phyloP scores from a whole-genome alignment of 92 coral and sea anemone species.

The Parazoanthus darwini region DNA sequence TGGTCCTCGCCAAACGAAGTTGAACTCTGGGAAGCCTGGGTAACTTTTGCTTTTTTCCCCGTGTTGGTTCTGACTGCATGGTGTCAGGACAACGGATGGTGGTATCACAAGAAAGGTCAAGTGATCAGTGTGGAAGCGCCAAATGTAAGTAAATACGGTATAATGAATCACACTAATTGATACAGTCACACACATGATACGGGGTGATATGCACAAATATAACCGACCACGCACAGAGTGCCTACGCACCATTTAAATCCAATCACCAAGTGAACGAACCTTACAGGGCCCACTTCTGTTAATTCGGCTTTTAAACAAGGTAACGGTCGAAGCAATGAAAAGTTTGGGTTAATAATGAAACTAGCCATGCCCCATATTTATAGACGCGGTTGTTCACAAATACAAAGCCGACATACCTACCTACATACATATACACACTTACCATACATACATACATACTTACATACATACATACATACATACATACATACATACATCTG shows the following conservation, averaged over 20 bases:
- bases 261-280: background rate
- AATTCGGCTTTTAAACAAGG: background rate
- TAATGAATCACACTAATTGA: background rate
- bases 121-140: constrained; percentile 79
- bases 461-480: no score
- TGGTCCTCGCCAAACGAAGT: constrained; percentile 81
- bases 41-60: constrained; percentile 78
- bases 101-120: constrained; percentile 60
- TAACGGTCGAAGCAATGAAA: background rate
- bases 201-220: background rate
- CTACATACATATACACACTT: no score
- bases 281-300: no score
- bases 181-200: background rate
- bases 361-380: no score
- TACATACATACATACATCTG: background rate
- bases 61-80: constrained; percentile 75
- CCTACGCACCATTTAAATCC: background rate
- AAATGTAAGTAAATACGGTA: constrained; percentile 54
- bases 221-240: background rate
- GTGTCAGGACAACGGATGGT: constrained; percentile 94
- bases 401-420: no score
- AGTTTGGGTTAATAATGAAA: no score
- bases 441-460: no score
- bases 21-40: constrained; percentile 85
- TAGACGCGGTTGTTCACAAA: no score